Conservation (phyloP, 2,888 invertebrate genomes). For the Zaprionus obscuricornis region DNA sequence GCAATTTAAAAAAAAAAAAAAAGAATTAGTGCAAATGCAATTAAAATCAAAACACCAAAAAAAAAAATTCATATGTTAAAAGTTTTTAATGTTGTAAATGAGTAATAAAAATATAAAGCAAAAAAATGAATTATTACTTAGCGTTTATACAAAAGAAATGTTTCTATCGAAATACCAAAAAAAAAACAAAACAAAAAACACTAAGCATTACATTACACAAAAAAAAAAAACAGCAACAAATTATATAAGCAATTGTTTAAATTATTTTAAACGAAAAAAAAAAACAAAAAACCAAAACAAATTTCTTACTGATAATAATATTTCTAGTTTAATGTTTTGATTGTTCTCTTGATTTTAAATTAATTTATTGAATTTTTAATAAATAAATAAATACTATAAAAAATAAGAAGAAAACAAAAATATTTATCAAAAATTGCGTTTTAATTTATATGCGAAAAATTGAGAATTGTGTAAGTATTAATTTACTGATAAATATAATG, state of each 20-base stretch:
- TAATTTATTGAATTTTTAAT: slow-evolving; percentile 73
- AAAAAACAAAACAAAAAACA: slow-evolving; percentile 17
- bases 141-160: slow-evolving; percentile 64
- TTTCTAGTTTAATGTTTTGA: slow-evolving; percentile 74
- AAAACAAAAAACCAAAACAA: slow-evolving; percentile 34
- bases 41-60: slow-evolving; percentile 43
- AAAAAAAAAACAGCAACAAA: slow-evolving; percentile 40
- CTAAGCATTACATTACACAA: slow-evolving; percentile 35
- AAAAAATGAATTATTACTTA: slow-evolving; percentile 26
- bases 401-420: too few relatives aligned
- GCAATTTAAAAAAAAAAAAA: slow-evolving; percentile 37
- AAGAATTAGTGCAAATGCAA: slow-evolving; percentile 55
- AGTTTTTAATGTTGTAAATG: slow-evolving; percentile 68
- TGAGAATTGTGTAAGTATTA: too few relatives aligned
- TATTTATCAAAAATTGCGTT: too few relatives aligned
- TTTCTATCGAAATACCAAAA: slow-evolving; percentile 56
- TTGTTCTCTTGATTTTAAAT: slow-evolving; percentile 72
- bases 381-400: too few relatives aligned
- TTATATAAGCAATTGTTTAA: slow-evolving; percentile 74
- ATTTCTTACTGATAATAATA: slow-evolving; percentile 58
- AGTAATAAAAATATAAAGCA: slow-evolving; percentile 30
- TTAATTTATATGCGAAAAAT: too few relatives aligned
- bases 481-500: too few relatives aligned
- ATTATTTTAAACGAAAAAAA: slow-evolving; percentile 59
- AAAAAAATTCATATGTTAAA: slow-evolving; percentile 53